Percentiles rank a stretch among this genome's conserved stretches.
Evolutionary conservation across 2,113 vertebrate genomes (phyloP).

Genomic region (Diphyllodes magnificus): DNA sequence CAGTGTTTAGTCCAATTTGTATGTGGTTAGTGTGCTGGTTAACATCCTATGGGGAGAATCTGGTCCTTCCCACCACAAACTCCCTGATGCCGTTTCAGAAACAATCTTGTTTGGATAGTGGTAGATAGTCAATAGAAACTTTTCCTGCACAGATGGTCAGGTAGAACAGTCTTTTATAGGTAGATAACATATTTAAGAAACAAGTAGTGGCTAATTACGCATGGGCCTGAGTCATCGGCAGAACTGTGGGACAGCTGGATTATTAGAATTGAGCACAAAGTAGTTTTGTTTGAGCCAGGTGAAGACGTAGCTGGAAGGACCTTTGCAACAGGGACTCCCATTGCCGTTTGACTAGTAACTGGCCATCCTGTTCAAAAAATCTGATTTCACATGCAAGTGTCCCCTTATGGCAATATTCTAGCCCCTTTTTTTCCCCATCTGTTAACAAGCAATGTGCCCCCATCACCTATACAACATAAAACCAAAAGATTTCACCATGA

Average conservation of each 20-base stretch:
- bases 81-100: background rate
- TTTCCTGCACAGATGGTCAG: background rate
- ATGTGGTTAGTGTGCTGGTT: background rate
- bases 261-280: background rate
- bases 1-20: background rate
- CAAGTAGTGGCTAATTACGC: background rate
- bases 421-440: rapidly evolving
- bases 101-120: background rate
- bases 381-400: background rate
- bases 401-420: background rate
- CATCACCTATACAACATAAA: background rate
- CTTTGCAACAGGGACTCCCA: background rate
- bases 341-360: background rate
- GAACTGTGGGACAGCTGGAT: background rate
- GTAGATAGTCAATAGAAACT: background rate
- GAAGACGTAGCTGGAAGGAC: background rate
- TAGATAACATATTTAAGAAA: background rate
- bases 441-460: background rate
- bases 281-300: background rate
- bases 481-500: background rate
- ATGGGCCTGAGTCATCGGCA: background rate
- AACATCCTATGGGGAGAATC: background rate
- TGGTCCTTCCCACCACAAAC: background rate
- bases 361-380: background rate
- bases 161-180: background rate